phyloP scores from a whole-genome alignment of 2,113 vertebrate genomes.

The Dicentrarchus labrax region DNA sequence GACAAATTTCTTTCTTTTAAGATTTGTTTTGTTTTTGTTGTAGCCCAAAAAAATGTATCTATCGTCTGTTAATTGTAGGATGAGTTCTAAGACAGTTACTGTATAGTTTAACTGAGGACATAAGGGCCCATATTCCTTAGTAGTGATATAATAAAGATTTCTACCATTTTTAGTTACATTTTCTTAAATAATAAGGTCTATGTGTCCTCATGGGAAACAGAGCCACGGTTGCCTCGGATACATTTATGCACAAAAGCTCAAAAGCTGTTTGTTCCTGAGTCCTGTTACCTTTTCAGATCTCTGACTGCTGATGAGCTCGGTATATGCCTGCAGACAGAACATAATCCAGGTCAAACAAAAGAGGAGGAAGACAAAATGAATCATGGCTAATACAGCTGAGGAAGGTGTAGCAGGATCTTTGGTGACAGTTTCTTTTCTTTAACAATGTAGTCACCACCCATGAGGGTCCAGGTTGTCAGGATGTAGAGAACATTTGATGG shows the following conservation, averaged over 20 bases:
- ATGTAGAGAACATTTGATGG: slow-evolving; percentile 42
- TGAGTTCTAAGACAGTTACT: not conserved
- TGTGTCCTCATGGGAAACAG: not conserved
- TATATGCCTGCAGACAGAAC: slow-evolving; percentile 53
- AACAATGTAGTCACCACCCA: slow-evolving; percentile 35
- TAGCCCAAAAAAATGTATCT: not conserved
- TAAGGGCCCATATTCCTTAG: too few species aligned
- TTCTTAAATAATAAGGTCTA: not conserved
- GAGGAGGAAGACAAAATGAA: slow-evolving; percentile 30
- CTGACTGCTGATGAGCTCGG: slow-evolving; percentile 16
- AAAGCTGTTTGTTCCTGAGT: slow-evolving; percentile 25
- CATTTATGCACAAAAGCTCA: slow-evolving; percentile 15
- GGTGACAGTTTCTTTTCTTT: slow-evolving; percentile 28
- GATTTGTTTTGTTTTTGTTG: not conserved
- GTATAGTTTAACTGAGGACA: not conserved
- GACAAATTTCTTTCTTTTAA: not conserved
- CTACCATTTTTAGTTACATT: not conserved
- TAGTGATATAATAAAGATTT: too few species aligned
- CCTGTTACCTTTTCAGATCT: slow-evolving; percentile 30
- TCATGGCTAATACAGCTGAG: slow-evolving; percentile 15
- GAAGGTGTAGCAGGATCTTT: slow-evolving; percentile 21
- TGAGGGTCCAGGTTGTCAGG: slow-evolving; percentile 42
- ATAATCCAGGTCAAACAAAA: slow-evolving; percentile 54
- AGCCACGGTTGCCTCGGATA: not conserved
- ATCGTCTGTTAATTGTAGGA: not conserved